Evolutionary conservation across 2,888 invertebrate genomes (phyloP).

Genomic region (Cyrtodaria siliqua): DNA sequence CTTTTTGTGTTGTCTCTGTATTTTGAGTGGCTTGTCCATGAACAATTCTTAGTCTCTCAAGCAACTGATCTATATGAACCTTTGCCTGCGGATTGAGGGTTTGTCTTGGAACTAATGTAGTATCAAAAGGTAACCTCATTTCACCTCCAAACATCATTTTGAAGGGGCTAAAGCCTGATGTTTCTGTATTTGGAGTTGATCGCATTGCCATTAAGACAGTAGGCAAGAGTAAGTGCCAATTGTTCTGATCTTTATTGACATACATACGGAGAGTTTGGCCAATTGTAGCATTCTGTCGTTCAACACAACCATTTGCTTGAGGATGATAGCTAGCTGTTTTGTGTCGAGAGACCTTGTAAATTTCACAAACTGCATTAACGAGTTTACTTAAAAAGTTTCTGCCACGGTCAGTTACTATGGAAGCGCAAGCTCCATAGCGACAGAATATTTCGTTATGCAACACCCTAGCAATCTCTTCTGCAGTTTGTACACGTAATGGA

Average conservation of each 20-base stretch:
- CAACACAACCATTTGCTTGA: slow-evolving; percentile 43
- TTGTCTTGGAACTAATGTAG: slow-evolving; percentile 14
- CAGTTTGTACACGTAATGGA: slow-evolving; percentile 39
- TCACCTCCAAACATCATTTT: slow-evolving; percentile 33
- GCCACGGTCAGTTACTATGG: slow-evolving; percentile 47
- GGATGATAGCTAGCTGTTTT: slow-evolving; percentile 51
- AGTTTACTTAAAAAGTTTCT: slow-evolving; percentile 44
- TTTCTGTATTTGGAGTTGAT: slow-evolving; percentile 33
- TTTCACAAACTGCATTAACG: slow-evolving; percentile 36
- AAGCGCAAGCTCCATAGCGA: slow-evolving; percentile 30
- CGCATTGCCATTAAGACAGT: slow-evolving; percentile 41
- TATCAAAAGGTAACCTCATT: slow-evolving; percentile 28
- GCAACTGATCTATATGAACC: slow-evolving; percentile 11
- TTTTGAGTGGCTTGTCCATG: slow-evolving; percentile 26
- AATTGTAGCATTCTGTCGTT: slow-evolving; percentile 46
- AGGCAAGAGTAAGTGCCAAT: slow-evolving; percentile 44
- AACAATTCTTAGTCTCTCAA: slow-evolving; percentile 21
- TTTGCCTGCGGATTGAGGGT: slow-evolving; percentile 7
- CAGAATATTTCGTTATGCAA: slow-evolving; percentile 36
- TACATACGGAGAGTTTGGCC: slow-evolving; percentile 44
- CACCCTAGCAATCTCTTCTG: slow-evolving; percentile 34
- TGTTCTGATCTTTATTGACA: slow-evolving; percentile 43
- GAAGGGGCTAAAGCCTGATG: slow-evolving; percentile 27
- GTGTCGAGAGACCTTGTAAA: slow-evolving; percentile 45
- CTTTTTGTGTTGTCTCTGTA: slow-evolving; percentile 14